Conservation (phyloP, 2,113 vertebrate species). For the mouse (Mus musculus) region DNA sequence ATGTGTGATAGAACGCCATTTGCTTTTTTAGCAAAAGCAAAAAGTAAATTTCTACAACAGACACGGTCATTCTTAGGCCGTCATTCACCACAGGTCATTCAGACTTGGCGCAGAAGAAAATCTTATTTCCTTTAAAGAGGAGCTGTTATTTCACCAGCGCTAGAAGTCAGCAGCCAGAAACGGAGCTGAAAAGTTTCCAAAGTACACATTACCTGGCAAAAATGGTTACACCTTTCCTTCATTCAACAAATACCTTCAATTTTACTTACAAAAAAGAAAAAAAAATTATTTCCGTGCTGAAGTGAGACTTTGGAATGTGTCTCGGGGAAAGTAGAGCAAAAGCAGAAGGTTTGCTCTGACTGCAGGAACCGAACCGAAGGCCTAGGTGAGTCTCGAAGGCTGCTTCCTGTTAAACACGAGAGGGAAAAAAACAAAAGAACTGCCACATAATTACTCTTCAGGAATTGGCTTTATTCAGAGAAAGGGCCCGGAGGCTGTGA, state of each 20-base stretch:
- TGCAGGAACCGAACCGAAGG: neutral
- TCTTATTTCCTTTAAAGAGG: neutral
- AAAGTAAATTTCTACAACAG: neutral
- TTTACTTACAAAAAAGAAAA: neutral
- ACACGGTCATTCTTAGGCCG: neutral
- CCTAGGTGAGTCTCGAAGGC: no score
- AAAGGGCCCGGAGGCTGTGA: neutral
- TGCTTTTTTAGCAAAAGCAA: neutral
- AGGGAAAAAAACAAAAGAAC: no score
- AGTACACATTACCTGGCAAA: neutral
- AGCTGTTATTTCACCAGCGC: neutral
- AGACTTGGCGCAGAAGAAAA: neutral
- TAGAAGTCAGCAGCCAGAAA: neutral
- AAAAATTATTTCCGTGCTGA: neutral
- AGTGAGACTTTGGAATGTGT: neutral
- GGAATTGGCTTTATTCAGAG: neutral
- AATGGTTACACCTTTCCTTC: neutral
- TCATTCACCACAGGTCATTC: neutral
- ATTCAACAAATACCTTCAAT: neutral
- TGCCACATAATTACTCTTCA: neutral
- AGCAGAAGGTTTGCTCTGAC: neutral
- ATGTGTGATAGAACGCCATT: neutral
- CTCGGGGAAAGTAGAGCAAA: neutral
- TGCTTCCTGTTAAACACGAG: no score
- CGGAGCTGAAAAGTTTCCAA: neutral